These are phyloP conservation scores for Harpagifer antarcticus DNA, from an alignment of 2,797 vertebrate species.

Conservation along the genomic window DNA sequence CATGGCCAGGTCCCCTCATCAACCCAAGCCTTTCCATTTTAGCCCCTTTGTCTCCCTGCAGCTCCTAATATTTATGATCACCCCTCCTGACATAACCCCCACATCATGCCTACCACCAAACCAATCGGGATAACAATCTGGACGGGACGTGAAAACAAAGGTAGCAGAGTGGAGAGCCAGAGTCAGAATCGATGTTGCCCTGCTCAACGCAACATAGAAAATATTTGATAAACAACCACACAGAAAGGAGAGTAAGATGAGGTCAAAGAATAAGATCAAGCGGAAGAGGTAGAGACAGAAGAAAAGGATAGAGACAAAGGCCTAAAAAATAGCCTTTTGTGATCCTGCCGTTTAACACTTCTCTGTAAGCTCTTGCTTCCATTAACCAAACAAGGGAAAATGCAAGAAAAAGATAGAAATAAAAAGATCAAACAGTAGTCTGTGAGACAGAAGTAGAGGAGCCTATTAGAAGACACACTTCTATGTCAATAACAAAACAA, in stretches of 20 bases:
- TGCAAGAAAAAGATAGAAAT: conserved; percentile 55
- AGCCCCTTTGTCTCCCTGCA: conserved; percentile 91
- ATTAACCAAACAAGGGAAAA: conserved; percentile 53
- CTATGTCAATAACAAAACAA: conserved; percentile 56
- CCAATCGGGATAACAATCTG: conserved; percentile 55
- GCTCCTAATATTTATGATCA: conserved; percentile 91
- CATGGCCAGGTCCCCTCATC: conserved; percentile 93
- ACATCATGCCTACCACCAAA: conserved; percentile 56
- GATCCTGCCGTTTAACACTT: conserved; percentile 47
- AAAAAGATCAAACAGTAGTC: conserved; percentile 51
- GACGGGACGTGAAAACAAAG: conserved; percentile 73
- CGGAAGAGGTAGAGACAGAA: conserved; percentile 35
- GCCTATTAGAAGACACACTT: conserved; percentile 53
- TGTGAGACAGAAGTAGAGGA: conserved; percentile 41
- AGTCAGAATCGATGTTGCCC: conserved; percentile 67
- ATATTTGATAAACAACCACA: conserved; percentile 62
- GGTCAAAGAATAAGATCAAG: conserved; percentile 37
- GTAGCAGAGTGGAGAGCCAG: conserved; percentile 52
- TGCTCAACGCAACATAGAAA: conserved; percentile 67
- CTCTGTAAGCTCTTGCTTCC: conserved; percentile 49
- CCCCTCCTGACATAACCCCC: conserved; percentile 87
- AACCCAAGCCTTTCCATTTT: conserved; percentile 91
- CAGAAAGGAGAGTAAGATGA: conserved; percentile 30
- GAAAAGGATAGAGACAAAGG: conserved; percentile 56
- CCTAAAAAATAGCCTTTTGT: conserved; percentile 54